Evolutionary conservation across 2,888 invertebrate genomes (phyloP).

Genomic region (Rhamphomyia laevipes): DNA sequence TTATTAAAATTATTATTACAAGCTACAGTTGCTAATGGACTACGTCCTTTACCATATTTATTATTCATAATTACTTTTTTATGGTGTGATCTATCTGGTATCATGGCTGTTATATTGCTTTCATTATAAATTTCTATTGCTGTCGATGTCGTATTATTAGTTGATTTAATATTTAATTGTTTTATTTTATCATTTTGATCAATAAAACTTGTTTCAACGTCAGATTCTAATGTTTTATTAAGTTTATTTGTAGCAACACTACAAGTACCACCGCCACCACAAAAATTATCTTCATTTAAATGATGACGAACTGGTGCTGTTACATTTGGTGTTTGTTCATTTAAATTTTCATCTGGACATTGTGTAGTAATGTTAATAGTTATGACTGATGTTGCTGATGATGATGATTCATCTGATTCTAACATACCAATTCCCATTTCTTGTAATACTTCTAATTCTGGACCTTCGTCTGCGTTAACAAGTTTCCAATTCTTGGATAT

Average conservation of each 20-base stretch:
- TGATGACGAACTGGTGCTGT: conserved; percentile 17
- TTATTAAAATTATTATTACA: conserved; percentile 30
- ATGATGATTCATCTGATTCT: conserved; percentile 40
- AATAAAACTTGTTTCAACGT: conserved; percentile 18
- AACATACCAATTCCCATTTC: conserved; percentile 52
- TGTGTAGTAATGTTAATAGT: conserved; percentile 24
- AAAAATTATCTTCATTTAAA: neutral
- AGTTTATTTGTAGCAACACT: neutral
- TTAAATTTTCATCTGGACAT: conserved; percentile 31
- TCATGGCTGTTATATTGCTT: conserved; percentile 10
- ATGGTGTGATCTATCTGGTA: neutral
- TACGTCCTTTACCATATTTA: conserved; percentile 19
- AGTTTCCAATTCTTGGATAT: conserved; percentile 4
- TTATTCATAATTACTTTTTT: conserved; percentile 5
- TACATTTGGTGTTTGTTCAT: conserved; percentile 28
- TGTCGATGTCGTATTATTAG: conserved; percentile 10
- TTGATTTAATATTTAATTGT: conserved; percentile 5
- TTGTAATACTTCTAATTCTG: conserved; percentile 37
- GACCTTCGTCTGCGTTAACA: conserved; percentile 28
- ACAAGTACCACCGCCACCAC: neutral
- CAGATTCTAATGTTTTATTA: conserved; percentile 14
- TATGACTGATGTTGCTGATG: conserved; percentile 25
- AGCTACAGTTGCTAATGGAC: conserved; percentile 32
- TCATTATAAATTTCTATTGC: conserved; percentile 27
- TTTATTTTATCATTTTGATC: conserved; percentile 20